Percentiles rank a stretch among this genome's conserved stretches.
These are phyloP conservation scores for Clanis bilineata DNA, from an alignment of 2,888 invertebrate genomes.

Conservation along the genomic window DNA sequence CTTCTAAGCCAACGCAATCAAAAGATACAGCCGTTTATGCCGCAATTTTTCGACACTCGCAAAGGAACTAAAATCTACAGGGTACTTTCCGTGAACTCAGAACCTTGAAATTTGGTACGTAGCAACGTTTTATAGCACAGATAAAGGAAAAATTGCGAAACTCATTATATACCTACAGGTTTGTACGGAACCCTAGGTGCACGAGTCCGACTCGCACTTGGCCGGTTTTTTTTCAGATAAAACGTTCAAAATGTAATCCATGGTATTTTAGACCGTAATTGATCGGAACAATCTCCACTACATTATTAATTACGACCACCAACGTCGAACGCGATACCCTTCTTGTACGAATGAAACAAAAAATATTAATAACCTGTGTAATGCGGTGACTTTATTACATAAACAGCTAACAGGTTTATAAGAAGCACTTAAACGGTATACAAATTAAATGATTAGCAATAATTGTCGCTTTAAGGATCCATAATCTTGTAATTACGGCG, in stretches of 20 bases:
- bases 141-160: too few species aligned
- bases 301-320: conserved; percentile 10
- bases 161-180: too few species aligned
- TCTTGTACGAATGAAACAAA: background rate
- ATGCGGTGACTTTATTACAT: background rate
- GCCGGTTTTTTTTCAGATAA: too few species aligned
- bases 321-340: background rate
- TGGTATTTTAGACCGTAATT: background rate
- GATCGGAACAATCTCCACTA: background rate
- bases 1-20: too few species aligned
- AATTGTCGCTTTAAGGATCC: background rate
- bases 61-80: too few species aligned
- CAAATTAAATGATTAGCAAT: background rate
- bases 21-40: too few species aligned
- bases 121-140: too few species aligned
- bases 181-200: too few species aligned
- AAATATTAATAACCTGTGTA: background rate
- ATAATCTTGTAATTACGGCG: background rate
- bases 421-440: background rate
- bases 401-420: background rate
- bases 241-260: background rate
- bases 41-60: too few species aligned
- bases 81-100: too few species aligned
- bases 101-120: too few species aligned
- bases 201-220: too few species aligned